phyloP scores from a whole-genome alignment of 2,113 vertebrate species.

The Sphyrna mokarran region DNA sequence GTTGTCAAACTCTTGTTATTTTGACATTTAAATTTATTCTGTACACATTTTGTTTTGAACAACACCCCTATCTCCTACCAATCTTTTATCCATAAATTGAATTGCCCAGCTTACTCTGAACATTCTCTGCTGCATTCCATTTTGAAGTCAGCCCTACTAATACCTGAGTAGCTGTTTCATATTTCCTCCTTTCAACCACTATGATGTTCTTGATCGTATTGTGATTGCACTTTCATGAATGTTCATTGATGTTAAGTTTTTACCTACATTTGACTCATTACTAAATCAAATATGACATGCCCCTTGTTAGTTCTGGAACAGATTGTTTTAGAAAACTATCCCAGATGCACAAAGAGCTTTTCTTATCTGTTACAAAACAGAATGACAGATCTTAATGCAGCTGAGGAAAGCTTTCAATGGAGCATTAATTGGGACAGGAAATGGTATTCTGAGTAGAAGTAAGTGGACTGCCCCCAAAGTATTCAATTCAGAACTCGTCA shows the following conservation, averaged over 20 bases:
- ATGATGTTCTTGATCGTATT: background rate
- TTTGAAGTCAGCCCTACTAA: background rate
- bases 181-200: background rate
- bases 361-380: background rate
- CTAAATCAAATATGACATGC: background rate
- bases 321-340: background rate
- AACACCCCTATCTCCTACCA: background rate
- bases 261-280: background rate
- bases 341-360: background rate
- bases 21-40: background rate
- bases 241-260: background rate
- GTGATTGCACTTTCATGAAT: background rate
- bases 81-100: background rate
- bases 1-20: background rate
- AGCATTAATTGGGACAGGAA: background rate
- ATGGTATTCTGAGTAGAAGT: background rate
- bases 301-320: background rate
- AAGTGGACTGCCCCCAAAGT: background rate
- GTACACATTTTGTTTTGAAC: background rate
- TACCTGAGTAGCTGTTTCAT: background rate
- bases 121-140: background rate
- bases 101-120: background rate
- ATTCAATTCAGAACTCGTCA: background rate
- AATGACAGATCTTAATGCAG: background rate
- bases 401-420: background rate